Evolutionary conservation across 2,113 vertebrate genomes (phyloP).

Genomic region (Ictalurus punctatus): DNA sequence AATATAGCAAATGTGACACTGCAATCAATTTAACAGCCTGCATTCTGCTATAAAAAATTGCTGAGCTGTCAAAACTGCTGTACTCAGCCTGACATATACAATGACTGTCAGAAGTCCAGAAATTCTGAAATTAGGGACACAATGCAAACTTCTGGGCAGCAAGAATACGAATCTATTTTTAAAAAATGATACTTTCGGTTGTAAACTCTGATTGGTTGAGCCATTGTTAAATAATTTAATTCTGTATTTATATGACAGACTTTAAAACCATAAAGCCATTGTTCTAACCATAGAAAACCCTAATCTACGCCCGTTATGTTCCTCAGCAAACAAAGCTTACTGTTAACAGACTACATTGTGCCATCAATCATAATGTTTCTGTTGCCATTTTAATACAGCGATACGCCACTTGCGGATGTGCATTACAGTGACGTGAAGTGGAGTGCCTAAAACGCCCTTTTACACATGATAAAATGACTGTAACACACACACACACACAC

Average conservation of each 20-base stretch:
- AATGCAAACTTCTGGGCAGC: neutral
- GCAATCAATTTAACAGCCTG: neutral
- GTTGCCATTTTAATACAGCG: neutral
- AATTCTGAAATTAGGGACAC: neutral
- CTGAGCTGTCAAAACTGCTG: conserved; percentile 27
- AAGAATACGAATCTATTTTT: neutral
- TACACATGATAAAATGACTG: neutral
- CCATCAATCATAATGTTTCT: neutral
- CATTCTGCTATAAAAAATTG: neutral
- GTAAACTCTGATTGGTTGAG: neutral
- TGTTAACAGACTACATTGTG: neutral
- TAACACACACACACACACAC: neutral
- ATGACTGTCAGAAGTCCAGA: neutral
- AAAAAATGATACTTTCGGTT: neutral
- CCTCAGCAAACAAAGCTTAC: neutral
- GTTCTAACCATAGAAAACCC: neutral
- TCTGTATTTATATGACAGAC: neutral
- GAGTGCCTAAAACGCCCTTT: neutral
- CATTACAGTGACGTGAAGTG: neutral
- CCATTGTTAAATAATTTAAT: neutral
- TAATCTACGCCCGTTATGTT: neutral
- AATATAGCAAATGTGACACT: neutral
- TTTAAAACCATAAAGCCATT: neutral
- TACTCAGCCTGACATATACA: neutral
- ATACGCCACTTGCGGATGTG: neutral